Evolutionary conservation across 2,113 vertebrate species (phyloP).

Genomic region (Excalfactoria chinensis): DNA sequence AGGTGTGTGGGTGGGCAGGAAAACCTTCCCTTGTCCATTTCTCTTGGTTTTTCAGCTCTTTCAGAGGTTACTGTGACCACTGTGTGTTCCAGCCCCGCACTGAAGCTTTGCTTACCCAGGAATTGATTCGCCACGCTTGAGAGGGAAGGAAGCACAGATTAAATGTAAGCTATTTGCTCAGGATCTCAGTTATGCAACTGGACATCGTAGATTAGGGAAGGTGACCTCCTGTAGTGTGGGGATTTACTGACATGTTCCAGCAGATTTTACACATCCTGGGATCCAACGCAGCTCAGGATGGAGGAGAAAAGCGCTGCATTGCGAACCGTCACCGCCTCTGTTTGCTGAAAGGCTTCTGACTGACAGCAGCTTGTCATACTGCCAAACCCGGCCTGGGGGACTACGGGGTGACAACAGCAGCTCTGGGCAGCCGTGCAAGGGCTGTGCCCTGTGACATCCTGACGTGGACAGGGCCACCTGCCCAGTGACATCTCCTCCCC

Average conservation of each 20-base stretch:
- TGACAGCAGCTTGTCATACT: slow-evolving; percentile 58
- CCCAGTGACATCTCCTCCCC: background rate
- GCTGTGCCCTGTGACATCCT: fast-evolving
- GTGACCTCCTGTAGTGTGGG: slow-evolving; percentile 51
- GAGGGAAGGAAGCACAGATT: slow-evolving; percentile 65
- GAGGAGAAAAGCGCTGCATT: background rate
- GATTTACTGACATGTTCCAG: slow-evolving; percentile 38
- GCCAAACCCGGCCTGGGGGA: background rate
- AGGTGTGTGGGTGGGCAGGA: background rate
- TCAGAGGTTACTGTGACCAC: background rate
- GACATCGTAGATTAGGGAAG: slow-evolving; percentile 58
- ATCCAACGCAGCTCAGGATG: background rate
- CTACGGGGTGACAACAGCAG: background rate
- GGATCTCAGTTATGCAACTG: slow-evolving; percentile 60
- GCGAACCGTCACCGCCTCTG: slow-evolving; percentile 4
- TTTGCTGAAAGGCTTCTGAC: slow-evolving; percentile 39
- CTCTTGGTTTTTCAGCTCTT: background rate
- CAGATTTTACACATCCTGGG: slow-evolving; percentile 34
- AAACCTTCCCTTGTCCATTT: background rate
- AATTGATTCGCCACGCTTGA: slow-evolving; percentile 50
- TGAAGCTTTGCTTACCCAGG: background rate
- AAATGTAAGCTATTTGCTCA: slow-evolving; percentile 72
- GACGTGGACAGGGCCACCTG: background rate
- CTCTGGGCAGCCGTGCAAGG: background rate
- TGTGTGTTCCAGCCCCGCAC: background rate